Conservation (phyloP, 2,113 vertebrate genomes). For the Ageneiosus marmoratus region DNA sequence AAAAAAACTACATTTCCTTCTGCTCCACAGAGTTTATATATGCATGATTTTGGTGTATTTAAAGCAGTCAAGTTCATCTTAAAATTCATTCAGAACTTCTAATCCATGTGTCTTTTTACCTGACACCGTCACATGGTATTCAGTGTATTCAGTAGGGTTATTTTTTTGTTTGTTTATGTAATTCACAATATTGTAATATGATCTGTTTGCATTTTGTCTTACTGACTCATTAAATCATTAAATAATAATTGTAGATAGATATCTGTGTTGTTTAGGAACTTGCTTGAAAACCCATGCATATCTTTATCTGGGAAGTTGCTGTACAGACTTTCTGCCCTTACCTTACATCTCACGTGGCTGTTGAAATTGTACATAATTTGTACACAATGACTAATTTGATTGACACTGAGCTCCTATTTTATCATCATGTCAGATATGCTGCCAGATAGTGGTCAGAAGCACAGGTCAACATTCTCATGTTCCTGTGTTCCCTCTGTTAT, state of each 20-base stretch:
- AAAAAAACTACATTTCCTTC: not conserved
- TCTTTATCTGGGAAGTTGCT: not conserved
- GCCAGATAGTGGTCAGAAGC: slow-evolving; percentile 13
- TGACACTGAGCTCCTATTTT: not conserved
- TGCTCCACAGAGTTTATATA: not conserved
- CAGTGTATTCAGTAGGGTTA: not conserved
- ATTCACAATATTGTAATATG: not conserved
- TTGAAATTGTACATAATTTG: not conserved
- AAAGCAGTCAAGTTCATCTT: not conserved
- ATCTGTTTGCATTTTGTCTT: not conserved
- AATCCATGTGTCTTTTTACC: not conserved
- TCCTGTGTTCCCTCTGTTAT: slow-evolving; percentile 20
- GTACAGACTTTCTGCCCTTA: not conserved
- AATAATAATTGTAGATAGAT: not conserved
- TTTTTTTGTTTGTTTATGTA: not conserved
- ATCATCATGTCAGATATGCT: not conserved
- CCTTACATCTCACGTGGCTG: not conserved
- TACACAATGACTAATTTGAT: not conserved
- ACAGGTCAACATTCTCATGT: slow-evolving; percentile 25
- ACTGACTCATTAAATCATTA: not conserved
- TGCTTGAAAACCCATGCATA: not conserved
- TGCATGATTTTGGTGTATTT: not conserved
- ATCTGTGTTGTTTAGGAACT: not conserved
- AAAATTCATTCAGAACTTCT: not conserved
- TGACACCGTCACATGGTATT: not conserved